Conservation (phyloP, 1,140 invertebrate species). For the Andrena cerasifolii region DNA sequence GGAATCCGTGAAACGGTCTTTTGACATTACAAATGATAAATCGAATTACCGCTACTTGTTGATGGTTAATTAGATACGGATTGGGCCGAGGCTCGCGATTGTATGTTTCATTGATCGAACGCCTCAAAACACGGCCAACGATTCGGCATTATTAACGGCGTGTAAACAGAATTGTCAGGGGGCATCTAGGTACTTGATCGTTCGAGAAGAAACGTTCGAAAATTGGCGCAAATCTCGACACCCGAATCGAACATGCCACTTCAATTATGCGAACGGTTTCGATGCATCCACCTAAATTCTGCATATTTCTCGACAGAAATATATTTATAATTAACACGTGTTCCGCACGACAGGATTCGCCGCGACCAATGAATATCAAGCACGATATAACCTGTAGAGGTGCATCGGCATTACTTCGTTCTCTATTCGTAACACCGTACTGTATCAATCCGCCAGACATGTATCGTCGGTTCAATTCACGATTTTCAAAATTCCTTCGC, state of each 20-base stretch:
- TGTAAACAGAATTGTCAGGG: neutral
- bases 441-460: neutral
- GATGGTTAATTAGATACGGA: neutral
- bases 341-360: neutral
- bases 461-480: neutral
- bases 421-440: neutral
- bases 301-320: neutral
- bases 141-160: neutral
- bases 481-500: constrained; percentile 8
- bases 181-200: too few species aligned
- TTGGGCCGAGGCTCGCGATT: neutral
- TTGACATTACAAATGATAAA: neutral
- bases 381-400: neutral
- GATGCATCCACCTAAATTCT: too few species aligned
- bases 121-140: neutral
- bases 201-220: neutral
- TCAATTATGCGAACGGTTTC: too few species aligned
- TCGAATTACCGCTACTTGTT: constrained; percentile 17
- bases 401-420: neutral
- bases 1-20: neutral
- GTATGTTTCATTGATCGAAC: neutral
- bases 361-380: neutral
- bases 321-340: neutral
- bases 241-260: neutral
- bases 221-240: neutral